Base-by-base conservation (phyloP, 2,113 vertebrate genomes). In the Myotis yumanensis region DNA sequence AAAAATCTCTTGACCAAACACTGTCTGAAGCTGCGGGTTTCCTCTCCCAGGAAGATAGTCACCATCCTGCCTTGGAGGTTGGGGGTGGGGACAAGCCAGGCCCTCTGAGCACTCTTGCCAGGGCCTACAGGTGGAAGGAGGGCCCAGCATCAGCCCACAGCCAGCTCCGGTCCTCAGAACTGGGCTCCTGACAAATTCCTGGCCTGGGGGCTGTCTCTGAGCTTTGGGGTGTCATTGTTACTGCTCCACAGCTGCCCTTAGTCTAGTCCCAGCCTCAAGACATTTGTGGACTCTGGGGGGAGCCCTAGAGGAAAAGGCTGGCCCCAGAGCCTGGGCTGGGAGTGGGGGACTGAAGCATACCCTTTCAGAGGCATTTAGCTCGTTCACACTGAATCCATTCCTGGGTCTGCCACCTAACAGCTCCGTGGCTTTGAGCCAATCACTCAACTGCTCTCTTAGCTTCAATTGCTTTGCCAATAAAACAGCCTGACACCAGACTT, bases 1-100 rank as follows among this genome's bases (percentile, higher is more conserved):
- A 97, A 95, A 96, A 96, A 90, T 93, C 85, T 87, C 80, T 93
- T 93, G 71, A 81, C 80, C 71, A 76, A 79, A 89, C 82, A 48
- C 72, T 71, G 46, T 68, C 79, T 66, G 48, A 83, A 81, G 66
- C 90, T 80, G 66, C 64, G 14, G 25, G 22, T 54, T 89, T 37
- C 22, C 22, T 54, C 12, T 20, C 30, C 25, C 73, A 73, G 51
- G 64, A 69, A 66, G 40, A 72, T 1, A 79, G 75, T 69, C 51
- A 51, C 59, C 40, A 88, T 8, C 43, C 73, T 75, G 48, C 14
- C 64, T 46, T 14, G 54, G 43, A 88, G 30, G 52, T 0, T 59
- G 66, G 37, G 46, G 43, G 6, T 11, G 28, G 57, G 48, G 20
- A 30, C 68, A 35, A 4, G 11, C 23, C 12, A 43, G 72, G 28